phyloP scores from a whole-genome alignment of 2,113 vertebrate species.

The Coryphaenoides rupestris region DNA sequence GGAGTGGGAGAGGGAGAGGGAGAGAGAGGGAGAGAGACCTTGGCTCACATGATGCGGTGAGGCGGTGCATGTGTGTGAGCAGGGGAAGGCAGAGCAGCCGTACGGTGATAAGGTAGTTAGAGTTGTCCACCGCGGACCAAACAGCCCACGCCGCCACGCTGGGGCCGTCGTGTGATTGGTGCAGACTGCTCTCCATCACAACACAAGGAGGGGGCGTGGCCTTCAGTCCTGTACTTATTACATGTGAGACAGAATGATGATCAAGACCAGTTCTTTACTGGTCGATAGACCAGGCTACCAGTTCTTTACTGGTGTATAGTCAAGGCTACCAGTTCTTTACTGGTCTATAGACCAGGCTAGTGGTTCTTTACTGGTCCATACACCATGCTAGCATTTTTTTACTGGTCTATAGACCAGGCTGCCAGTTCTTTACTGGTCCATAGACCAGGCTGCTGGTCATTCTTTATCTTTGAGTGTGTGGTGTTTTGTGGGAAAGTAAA shows the following conservation, averaged over 20 bases:
- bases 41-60: constrained; percentile 61
- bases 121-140: constrained; percentile 45
- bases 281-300: too few relatives aligned
- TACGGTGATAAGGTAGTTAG: constrained; percentile 64
- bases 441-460: constrained; percentile 41
- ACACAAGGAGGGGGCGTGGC: constrained; percentile 43
- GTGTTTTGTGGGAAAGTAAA: constrained; percentile 23
- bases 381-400: too few relatives aligned
- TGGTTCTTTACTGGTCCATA: not conserved
- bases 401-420: too few relatives aligned
- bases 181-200: constrained; percentile 71
- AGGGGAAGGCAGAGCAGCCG: constrained; percentile 62
- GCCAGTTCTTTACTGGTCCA: too few relatives aligned
- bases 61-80: constrained; percentile 56
- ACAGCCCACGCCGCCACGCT: too few relatives aligned
- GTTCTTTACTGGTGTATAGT: too few relatives aligned
- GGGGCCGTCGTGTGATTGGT: constrained; percentile 70
- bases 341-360: constrained; percentile 31
- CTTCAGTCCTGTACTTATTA: constrained; percentile 72
- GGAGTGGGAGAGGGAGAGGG: constrained; percentile 22
- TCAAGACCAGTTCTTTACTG: too few relatives aligned
- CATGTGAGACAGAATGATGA: constrained; percentile 71
- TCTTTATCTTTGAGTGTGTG: constrained; percentile 40
- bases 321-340: constrained; percentile 62
- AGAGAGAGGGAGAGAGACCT: constrained; percentile 42